Percentiles rank a stretch among this genome's conserved stretches.
phyloP scores from a whole-genome alignment of 2,113 vertebrate genomes.

The Protobothrops mucrosquamatus region DNA sequence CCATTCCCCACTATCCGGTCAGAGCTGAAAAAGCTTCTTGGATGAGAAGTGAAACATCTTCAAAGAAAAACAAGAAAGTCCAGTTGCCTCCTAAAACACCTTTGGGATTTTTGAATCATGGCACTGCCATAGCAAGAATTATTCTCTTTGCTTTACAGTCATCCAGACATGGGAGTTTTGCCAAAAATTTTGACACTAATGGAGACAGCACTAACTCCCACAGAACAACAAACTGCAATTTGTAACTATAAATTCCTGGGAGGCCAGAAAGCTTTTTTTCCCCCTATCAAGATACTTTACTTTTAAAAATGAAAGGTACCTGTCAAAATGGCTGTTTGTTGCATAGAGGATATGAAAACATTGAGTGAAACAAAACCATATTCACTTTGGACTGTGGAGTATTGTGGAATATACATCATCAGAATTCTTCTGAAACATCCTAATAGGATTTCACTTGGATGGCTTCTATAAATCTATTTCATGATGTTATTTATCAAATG shows the following conservation, averaged over 20 bases:
- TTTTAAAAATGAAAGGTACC: not conserved
- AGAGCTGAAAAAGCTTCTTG: too few relatives aligned
- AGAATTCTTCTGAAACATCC: not conserved
- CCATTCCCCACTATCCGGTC: too few relatives aligned
- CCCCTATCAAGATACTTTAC: not conserved
- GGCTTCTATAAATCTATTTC: not conserved
- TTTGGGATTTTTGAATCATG: not conserved
- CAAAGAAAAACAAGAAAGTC: too few relatives aligned
- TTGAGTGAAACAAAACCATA: conserved; percentile 8
- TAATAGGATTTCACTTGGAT: not conserved
- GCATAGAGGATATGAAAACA: not conserved
- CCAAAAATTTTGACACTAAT: not conserved
- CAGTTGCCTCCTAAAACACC: too few relatives aligned
- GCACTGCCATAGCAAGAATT: not conserved
- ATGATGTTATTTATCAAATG: not conserved
- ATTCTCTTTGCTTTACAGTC: conserved; percentile 4
- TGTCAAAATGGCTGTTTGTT: not conserved
- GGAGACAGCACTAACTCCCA: rapidly evolving
- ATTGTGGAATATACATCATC: conserved; percentile 8
- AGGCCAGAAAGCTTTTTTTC: not conserved
- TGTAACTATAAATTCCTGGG: conserved; percentile 18
- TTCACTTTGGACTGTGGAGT: not conserved
- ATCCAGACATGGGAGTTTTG: not conserved
- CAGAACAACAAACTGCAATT: not conserved
- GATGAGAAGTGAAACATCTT: too few relatives aligned